phyloP scores from a whole-genome alignment of 2,113 vertebrate species.

The Anser brachyrhynchus region DNA sequence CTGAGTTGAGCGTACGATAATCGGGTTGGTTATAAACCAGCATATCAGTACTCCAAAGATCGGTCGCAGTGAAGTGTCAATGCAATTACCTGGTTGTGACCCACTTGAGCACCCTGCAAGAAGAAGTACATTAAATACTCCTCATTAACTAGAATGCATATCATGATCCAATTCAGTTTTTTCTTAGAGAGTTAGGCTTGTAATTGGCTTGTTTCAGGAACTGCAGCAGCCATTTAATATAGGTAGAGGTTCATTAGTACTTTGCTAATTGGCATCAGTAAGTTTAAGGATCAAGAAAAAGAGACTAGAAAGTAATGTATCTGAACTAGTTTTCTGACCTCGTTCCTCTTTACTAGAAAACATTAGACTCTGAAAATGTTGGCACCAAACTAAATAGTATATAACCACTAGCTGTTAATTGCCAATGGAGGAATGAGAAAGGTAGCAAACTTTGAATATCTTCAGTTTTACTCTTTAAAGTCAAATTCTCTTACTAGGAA shows the following conservation, averaged over 20 bases:
- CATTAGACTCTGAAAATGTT: constrained; percentile 43
- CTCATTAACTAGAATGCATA: not conserved
- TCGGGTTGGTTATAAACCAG: not conserved
- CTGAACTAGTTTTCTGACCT: constrained; percentile 70
- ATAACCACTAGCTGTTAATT: constrained; percentile 59
- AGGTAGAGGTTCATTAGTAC: constrained; percentile 61
- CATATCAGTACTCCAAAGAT: not conserved
- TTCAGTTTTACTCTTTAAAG: constrained; percentile 35
- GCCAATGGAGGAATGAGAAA: constrained; percentile 1
- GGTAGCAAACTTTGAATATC: constrained; percentile 18
- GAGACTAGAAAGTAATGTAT: constrained; percentile 47
- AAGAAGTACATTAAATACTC: constrained; percentile 14
- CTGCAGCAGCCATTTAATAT: constrained; percentile 36
- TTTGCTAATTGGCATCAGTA: constrained; percentile 26
- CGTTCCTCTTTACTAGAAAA: constrained; percentile 47
- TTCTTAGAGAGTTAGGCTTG: constrained; percentile 29
- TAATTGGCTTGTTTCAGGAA: constrained; percentile 40
- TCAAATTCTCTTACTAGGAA: not conserved
- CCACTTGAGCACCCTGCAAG: not conserved
- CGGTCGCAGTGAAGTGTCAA: not conserved
- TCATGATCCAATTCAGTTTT: constrained; percentile 6
- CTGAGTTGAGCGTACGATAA: not conserved
- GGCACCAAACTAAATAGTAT: constrained; percentile 32
- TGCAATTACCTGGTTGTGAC: not conserved
- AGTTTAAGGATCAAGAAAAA: constrained; percentile 47